These are phyloP conservation scores for Brachionus rotundiformis DNA, from an alignment of 1,140 invertebrate species.

Conservation along the genomic window DNA sequence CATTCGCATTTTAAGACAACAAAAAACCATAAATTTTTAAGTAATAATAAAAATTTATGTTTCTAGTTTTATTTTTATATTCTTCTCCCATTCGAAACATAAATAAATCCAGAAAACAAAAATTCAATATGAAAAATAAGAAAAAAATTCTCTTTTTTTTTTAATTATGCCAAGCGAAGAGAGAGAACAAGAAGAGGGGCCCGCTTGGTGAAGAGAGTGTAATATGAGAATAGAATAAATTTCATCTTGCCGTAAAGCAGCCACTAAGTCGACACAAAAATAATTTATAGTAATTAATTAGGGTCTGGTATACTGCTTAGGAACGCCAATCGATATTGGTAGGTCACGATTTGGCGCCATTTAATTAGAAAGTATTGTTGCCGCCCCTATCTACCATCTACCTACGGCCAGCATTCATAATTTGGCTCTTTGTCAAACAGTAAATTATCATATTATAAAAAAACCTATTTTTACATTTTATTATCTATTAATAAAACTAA, in stretches of 20 bases:
- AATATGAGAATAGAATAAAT: neutral
- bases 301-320: neutral
- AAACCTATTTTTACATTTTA: neutral
- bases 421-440: neutral
- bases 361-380: neutral
- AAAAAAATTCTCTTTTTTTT: too few relatives aligned
- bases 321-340: neutral
- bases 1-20: slow-evolving; percentile 29
- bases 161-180: neutral
- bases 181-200: neutral
- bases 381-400: too few relatives aligned
- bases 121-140: slow-evolving; percentile 35
- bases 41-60: slow-evolving; percentile 32
- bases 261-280: neutral
- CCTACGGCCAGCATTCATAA: too few relatives aligned
- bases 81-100: neutral
- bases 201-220: neutral
- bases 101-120: slow-evolving; percentile 32
- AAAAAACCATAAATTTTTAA: slow-evolving; percentile 25
- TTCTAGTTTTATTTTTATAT: slow-evolving; percentile 38
- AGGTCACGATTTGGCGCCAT: neutral
- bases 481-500: neutral
- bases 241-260: slow-evolving; percentile 3
- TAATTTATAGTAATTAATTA: neutral
- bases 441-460: neutral